Base-by-base conservation (phyloP, 37 sponge, comb jelly and placozoan species). In the Tethya wilhelma region DNA sequence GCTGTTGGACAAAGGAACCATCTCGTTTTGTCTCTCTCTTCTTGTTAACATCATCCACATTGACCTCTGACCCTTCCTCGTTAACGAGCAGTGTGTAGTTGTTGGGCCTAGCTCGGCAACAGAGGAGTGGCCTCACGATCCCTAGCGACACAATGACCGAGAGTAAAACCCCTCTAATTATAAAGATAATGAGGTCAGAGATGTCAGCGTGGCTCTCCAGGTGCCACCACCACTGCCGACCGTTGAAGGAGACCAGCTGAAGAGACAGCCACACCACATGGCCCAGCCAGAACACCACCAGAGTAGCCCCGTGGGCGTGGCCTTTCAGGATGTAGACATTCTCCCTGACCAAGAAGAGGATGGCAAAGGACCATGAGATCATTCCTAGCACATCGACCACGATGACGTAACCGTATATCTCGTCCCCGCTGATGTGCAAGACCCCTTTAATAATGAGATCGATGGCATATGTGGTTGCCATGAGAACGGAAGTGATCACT, bases 171-270 rank as follows among this genome's bases (percentile, higher is more conserved):
- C 41, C 63, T 20, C 85, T 70, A 2, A 84, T 40, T 3, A 63
- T 14, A 40, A 66, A 93, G 1, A 88, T 44, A 0, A 57, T 39
- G 31, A 93, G 59, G 36, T 93, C 90, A 45, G 81, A 31, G 19
- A 88, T 71, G 59, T 85, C 93, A 0, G 40, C 34, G 1, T n/a
- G 58, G 23, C 46, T 49, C 14, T 62, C 1, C 36, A 81, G 60
- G 2, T 38, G 25, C 93, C 93, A 93, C 89, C 89, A 93, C 93
- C 93, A 93, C 28, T 76, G 64, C 0, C 77, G 56, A 38, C 78
- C 81, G 38, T 43, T 46, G 75, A 74, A 88, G 0, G 85, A 84
- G 9, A 80, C 69, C 5, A 93, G n/a, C 26, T 79, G 36, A 20
- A 88, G 57, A 23, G 70, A 49, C 40, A 87, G 59, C 74, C 86